These are phyloP conservation scores for Drosophila affinis DNA, from an alignment of 2,888 invertebrate species.

Conservation along the genomic window DNA sequence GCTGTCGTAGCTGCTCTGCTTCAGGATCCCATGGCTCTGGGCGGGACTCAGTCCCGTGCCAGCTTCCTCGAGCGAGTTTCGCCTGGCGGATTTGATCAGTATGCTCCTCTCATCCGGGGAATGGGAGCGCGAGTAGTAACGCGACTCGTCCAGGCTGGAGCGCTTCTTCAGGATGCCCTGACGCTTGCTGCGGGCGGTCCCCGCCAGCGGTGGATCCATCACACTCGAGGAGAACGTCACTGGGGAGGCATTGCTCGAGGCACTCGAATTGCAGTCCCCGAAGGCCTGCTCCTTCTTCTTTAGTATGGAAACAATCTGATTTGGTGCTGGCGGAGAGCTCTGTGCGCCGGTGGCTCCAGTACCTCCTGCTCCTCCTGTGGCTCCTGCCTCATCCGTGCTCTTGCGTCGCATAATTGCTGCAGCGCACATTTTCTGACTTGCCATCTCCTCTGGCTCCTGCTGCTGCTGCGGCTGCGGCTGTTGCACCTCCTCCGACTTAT, in stretches of 20 bases:
- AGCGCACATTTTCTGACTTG: conserved; percentile 71
- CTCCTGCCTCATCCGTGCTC: conserved; percentile 83
- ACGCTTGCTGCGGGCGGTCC: conserved; percentile 84
- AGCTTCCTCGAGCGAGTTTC: conserved; percentile 83
- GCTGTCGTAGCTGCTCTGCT: conserved; percentile 89
- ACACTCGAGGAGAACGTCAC: conserved; percentile 92
- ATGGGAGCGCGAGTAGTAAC: conserved; percentile 83
- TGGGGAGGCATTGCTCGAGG: conserved; percentile 87
- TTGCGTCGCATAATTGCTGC: conserved; percentile 74
- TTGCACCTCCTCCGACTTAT: conserved; percentile 66
- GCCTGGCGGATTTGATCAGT: conserved; percentile 82
- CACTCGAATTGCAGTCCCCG: conserved; percentile 82
- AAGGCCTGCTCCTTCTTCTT: conserved; percentile 86
- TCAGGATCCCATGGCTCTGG: conserved; percentile 88
- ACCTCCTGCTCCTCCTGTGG: neutral
- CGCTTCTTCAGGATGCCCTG: conserved; percentile 93
- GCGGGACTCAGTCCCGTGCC: conserved; percentile 54
- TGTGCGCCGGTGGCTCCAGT: conserved; percentile 29
- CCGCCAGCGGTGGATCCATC: conserved; percentile 86
- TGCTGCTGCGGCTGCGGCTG: conserved; percentile 11
- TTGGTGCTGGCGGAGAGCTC: conserved; percentile 83
- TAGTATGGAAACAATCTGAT: conserved; percentile 87
- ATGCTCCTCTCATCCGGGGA: conserved; percentile 84
- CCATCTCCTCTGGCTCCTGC: conserved; percentile 44
- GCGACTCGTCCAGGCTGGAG: conserved; percentile 90